Evolutionary conservation across 2,797 vertebrate genomes (phyloP).

Genomic region (Amazona ochrocephala): DNA sequence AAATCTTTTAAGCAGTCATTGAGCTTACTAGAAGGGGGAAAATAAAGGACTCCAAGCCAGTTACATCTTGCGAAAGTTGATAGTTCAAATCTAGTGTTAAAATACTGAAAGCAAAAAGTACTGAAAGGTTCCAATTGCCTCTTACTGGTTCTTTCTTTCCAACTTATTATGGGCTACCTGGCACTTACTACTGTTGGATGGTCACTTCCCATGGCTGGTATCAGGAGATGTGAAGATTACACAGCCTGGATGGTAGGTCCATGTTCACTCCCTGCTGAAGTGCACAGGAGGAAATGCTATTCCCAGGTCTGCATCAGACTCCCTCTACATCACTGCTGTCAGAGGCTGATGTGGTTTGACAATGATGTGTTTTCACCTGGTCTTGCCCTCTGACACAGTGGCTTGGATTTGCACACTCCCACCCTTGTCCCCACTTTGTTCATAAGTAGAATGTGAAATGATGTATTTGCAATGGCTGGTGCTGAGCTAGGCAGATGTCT

Average conservation of each 20-base stretch:
- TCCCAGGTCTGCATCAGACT: conserved; percentile 11
- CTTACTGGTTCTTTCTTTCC: conserved; percentile 70
- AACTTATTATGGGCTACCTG: conserved; percentile 50
- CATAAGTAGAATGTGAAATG: conserved; percentile 55
- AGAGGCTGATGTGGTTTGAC: not conserved
- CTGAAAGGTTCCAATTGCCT: conserved; percentile 23
- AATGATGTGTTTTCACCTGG: not conserved
- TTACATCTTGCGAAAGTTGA: conserved; percentile 36
- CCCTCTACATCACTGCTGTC: not conserved
- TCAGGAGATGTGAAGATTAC: conserved; percentile 63
- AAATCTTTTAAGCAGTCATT: not conserved
- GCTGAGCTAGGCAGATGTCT: conserved; percentile 83
- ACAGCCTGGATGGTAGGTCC: conserved; percentile 38
- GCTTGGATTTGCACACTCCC: conserved; percentile 20
- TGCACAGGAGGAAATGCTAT: conserved; percentile 17
- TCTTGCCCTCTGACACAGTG: not conserved
- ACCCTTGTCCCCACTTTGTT: not conserved
- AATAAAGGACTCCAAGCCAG: conserved; percentile 37
- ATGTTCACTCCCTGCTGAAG: conserved; percentile 51
- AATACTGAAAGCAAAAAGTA: not conserved
- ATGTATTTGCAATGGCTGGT: not conserved
- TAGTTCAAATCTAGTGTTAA: conserved; percentile 47
- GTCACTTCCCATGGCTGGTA: conserved; percentile 20
- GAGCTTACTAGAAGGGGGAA: conserved; percentile 31
- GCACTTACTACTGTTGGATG: not conserved